Evolutionary conservation across 2,113 vertebrate genomes (phyloP).

Genomic region (Nycticebus coucang): DNA sequence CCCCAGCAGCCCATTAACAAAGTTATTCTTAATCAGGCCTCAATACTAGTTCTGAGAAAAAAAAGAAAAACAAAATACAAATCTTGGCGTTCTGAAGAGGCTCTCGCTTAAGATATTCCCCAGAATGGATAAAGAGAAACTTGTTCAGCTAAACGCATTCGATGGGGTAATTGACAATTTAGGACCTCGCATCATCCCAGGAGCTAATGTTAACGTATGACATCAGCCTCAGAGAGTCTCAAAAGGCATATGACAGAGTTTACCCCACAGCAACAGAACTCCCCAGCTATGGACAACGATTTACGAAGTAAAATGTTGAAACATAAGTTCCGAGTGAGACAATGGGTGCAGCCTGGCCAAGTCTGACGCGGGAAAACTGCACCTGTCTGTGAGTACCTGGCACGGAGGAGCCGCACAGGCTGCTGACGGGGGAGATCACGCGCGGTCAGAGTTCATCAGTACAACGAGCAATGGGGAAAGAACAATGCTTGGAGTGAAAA

Average conservation of each 20-base stretch:
- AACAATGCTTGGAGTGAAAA: not conserved
- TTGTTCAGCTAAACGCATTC: constrained; percentile 52
- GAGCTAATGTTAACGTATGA: constrained; percentile 75
- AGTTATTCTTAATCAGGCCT: not conserved
- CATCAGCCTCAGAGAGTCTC: constrained; percentile 73
- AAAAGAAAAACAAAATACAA: constrained; percentile 45
- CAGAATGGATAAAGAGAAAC: constrained; percentile 61
- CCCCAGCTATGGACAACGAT: not conserved
- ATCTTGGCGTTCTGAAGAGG: not conserved
- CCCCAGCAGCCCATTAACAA: not conserved
- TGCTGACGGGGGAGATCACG: not conserved
- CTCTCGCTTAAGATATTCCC: constrained; percentile 25
- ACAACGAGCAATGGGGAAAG: not conserved
- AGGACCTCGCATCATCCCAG: constrained; percentile 74
- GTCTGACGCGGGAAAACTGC: not conserved
- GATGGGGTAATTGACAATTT: constrained; percentile 75
- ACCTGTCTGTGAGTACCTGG: not conserved
- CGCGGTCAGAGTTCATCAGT: not conserved
- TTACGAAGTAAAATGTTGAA: not conserved
- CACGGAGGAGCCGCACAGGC: not conserved
- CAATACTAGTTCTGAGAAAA: not conserved
- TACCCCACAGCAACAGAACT: constrained; percentile 54
- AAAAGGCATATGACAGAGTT: constrained; percentile 63
- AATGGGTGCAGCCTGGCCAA: not conserved
- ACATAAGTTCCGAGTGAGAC: rapidly evolving